phyloP scores from a whole-genome alignment of 1,140 invertebrate genomes.

The Drosophila eugracilis region DNA sequence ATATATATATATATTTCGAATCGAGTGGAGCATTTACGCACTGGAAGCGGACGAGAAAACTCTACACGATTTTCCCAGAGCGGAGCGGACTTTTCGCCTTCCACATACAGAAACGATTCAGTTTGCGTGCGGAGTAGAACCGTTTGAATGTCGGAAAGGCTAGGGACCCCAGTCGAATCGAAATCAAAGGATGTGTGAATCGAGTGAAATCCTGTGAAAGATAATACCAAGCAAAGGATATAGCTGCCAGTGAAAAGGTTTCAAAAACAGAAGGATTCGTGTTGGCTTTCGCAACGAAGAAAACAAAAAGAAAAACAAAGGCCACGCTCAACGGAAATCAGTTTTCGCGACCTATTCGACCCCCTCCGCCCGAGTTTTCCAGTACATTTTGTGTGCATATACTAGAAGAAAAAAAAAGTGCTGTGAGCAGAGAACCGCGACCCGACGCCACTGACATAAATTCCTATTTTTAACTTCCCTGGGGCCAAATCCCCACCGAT shows the following conservation, averaged over 20 bases:
- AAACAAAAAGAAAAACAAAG: conserved; percentile 4
- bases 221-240: conserved; percentile 2
- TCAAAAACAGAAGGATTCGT: neutral
- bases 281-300: neutral
- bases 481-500: conserved; percentile 41
- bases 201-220: conserved; percentile 22
- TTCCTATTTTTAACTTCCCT: conserved; percentile 74
- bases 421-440: conserved; percentile 53
- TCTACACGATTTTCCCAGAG: conserved; percentile 72
- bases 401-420: conserved; percentile 53
- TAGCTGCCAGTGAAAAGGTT: conserved; percentile 2
- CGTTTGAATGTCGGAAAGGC: conserved; percentile 66
- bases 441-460: conserved; percentile 67
- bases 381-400: conserved; percentile 61
- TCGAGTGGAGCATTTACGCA: conserved; percentile 70
- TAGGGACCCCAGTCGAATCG: conserved; percentile 26
- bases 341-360: conserved; percentile 34
- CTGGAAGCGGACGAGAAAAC: conserved; percentile 70
- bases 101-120: conserved; percentile 84
- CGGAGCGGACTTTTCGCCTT: conserved; percentile 73
- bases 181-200: conserved; percentile 44
- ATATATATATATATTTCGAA: conserved; percentile 8
- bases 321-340: conserved; percentile 28
- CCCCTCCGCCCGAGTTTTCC: conserved; percentile 53
- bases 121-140: conserved; percentile 80